Evolutionary conservation across 37 sponge, comb jelly and placozoan genomes (phyloP).

Genomic region (Diacarnus erythraeanus): DNA sequence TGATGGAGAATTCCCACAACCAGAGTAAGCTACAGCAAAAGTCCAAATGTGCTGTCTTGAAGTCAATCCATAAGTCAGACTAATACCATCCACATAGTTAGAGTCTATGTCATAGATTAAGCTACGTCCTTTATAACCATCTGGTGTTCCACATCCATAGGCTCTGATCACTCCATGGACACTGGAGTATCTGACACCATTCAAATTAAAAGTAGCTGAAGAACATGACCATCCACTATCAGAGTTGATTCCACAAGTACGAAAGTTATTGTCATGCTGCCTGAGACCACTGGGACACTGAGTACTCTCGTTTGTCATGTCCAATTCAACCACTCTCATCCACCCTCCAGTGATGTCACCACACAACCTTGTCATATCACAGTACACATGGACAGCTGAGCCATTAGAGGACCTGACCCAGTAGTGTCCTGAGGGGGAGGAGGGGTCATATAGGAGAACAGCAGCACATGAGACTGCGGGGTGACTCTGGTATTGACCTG

Average conservation of each 20-base stretch:
- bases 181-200: constrained; percentile 8
- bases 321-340: constrained; percentile 23
- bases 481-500: background rate
- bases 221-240: background rate
- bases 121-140: background rate
- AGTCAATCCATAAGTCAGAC: constrained; percentile 19
- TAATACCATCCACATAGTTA: constrained; percentile 32
- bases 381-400: background rate
- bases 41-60: constrained; percentile 33
- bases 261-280: background rate
- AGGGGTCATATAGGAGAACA: background rate
- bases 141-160: constrained; percentile 19
- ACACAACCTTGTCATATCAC: constrained; percentile 18
- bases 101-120: background rate
- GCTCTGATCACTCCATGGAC: constrained; percentile 32
- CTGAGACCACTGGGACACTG: constrained; percentile 16
- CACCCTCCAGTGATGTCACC: constrained; percentile 10
- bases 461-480: background rate
- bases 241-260: background rate
- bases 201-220: background rate
- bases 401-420: background rate
- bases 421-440: background rate
- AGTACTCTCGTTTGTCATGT: constrained; percentile 5
- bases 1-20: too few species aligned
- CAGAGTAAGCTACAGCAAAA: too few species aligned